phyloP scores from a whole-genome alignment of 2,797 vertebrate species.

The Lagorchestes hirsutus region DNA sequence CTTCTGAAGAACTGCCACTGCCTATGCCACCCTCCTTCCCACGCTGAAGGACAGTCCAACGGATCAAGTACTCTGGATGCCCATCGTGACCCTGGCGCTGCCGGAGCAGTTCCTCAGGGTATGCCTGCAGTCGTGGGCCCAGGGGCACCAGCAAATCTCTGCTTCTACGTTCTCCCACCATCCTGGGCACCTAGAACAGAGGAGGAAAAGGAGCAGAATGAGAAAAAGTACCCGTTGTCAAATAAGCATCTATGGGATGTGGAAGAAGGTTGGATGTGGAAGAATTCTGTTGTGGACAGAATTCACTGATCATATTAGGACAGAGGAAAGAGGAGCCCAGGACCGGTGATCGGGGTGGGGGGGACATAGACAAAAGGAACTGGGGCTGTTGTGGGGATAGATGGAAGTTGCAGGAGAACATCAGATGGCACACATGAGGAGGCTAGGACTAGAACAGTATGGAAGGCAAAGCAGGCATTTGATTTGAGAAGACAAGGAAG shows the following conservation, averaged over 20 bases:
- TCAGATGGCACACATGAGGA: neutral
- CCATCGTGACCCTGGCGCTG: constrained; percentile 91
- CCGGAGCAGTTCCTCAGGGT: constrained; percentile 93
- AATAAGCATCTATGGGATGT: neutral
- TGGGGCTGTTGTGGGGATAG: neutral
- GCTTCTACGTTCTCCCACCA: constrained; percentile 91
- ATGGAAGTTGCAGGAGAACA: neutral
- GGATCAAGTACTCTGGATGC: constrained; percentile 92
- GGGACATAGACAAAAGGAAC: neutral
- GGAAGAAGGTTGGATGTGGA: neutral
- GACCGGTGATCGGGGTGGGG: neutral
- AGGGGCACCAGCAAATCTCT: constrained; percentile 93
- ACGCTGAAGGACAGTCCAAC: constrained; percentile 90
- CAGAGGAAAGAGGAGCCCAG: neutral
- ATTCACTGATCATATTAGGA: neutral
- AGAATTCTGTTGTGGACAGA: no score
- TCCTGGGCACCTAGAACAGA: constrained; percentile 82
- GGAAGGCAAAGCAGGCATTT: neutral
- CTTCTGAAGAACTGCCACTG: constrained; percentile 74
- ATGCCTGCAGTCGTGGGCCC: constrained; percentile 91
- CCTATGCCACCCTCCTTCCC: constrained; percentile 84
- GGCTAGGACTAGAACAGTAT: neutral
- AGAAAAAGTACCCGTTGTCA: neutral
- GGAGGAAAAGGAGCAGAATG: constrained; percentile 41
- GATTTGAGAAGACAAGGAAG: neutral